Evolutionary conservation across 2,113 vertebrate genomes (phyloP), one percentile per base, ranked within the genome.

Genomic region (Xenopus borealis): DNA sequence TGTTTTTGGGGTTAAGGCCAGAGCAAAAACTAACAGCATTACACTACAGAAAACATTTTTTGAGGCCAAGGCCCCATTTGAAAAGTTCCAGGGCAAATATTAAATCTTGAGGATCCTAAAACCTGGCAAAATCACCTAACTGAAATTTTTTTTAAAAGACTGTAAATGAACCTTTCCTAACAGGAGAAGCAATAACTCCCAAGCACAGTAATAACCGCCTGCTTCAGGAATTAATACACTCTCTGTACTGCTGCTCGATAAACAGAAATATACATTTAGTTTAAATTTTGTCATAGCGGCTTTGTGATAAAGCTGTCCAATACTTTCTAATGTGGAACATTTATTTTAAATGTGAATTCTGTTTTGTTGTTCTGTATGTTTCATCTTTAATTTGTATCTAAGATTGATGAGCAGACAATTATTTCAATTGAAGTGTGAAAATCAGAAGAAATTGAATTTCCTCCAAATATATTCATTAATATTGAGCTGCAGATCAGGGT

Each of bases 201-300:
- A 6, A 67, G 64, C 14, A 66, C 78, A 72, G 62, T 80, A 82
- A 80, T 80, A 82, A 80, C 81, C 77, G 52, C 72, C 53, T 81
- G 72, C 78, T 77, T 85, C 81, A 82, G 83, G 78, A 81, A 84
- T 82, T 78, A 81, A 81, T 78, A 82, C 71, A 76, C 69, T 71
- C 78, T 74, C 80, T 74, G 67, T 70, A 12, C 81, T 81, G 8
- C 18, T 50, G 62, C 68, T 61, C 50, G 75, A 78, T 81, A 78
- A 80, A 71, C 73, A 66, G 5, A 61, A 78, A 72, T 1, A 20
- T 61, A 69, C 62, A 65, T 79, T 75, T 20, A 59, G 77, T 79
- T 68, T 68, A 65, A 76, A 62, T 69, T 78, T 80, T 71, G 74
- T 67, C 62, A 82, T 55, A 77, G 80, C 76, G 79, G 80, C 84